phyloP scores from a whole-genome alignment of 2,888 invertebrate species.

The Perizoma affinitatum region DNA sequence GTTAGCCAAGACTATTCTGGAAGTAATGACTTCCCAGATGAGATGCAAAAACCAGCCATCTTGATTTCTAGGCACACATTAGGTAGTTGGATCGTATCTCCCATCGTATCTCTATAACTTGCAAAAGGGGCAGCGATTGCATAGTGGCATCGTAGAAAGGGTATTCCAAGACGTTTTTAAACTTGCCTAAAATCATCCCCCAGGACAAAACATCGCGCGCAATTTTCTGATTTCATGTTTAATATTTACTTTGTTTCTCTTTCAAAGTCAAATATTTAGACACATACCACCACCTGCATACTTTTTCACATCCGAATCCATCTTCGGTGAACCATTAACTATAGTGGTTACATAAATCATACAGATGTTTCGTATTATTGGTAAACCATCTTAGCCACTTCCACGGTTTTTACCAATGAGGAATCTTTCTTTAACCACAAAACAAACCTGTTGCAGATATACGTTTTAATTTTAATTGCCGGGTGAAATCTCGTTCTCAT shows the following conservation, averaged over 20 bases:
- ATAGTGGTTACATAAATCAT: slow-evolving; percentile 8
- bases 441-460: slow-evolving; percentile 32
- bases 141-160: no score
- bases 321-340: slow-evolving; percentile 9
- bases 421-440: slow-evolving; percentile 18
- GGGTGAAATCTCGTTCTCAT: slow-evolving; percentile 41
- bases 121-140: no score
- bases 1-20: slow-evolving; percentile 19
- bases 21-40: slow-evolving; percentile 24
- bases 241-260: no score
- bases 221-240: no score
- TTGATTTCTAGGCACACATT: no score
- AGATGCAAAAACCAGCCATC: not conserved
- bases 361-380: slow-evolving; percentile 5
- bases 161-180: no score
- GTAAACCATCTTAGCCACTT: slow-evolving; percentile 13
- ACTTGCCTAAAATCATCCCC: no score
- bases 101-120: no score
- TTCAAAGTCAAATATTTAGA: no score
- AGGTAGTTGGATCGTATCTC: no score
- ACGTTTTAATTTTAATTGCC: slow-evolving; percentile 46
- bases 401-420: not conserved
- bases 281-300: not conserved
- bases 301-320: slow-evolving; percentile 2
- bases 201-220: no score